Evolutionary conservation across 2,888 invertebrate genomes (phyloP), one percentile per base, ranked within the genome.

Genomic region (Bhutanitis thaidina): DNA sequence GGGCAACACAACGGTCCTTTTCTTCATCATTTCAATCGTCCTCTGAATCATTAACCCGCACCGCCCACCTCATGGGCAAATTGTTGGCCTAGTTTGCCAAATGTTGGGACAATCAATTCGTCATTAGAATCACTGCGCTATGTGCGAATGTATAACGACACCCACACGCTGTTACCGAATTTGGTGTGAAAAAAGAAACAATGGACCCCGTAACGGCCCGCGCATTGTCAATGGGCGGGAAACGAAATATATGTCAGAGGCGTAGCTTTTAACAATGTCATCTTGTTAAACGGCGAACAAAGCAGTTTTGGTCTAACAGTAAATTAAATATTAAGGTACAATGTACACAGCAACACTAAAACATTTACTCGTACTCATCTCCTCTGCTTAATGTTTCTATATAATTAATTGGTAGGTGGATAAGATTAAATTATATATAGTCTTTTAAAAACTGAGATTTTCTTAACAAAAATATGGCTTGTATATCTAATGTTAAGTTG

Each of bases 101-200:
- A 69, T 74, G 67, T 76, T 72, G 74, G 71, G 64, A 72, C 77
- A 83, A 85, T 87, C 87, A 84, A 85, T 85, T 78, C 82, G 79
- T 85, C 87, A 86, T 86, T 80, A 85, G 68, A 74, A 74, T 74
- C 64, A 74, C 72, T 12, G 34, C 7, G 68, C 68, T 69, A 64
- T 72, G 77, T 75, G 80, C 70, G 74, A 77, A 77, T 74, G 79
- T 82, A 82, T 83, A 83, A 70, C 65, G 61, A 75, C 84, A 69
- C 85, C 82, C 75, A 80, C 84, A 71, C 68, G 61, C 52, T 61
- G 56, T 60, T 62, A 58, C 71, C 77, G 64, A 77, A 81, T 78
- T 76, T 65, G 77, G 75, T 70, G 69, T 69, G 70, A 72, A 74
- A 76, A 77, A 71, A 62, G 77, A 75, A 74, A 83, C 87, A 86